These are phyloP conservation scores for Solen grandis DNA, from an alignment of 1,140 invertebrate genomes.

Conservation along the genomic window DNA sequence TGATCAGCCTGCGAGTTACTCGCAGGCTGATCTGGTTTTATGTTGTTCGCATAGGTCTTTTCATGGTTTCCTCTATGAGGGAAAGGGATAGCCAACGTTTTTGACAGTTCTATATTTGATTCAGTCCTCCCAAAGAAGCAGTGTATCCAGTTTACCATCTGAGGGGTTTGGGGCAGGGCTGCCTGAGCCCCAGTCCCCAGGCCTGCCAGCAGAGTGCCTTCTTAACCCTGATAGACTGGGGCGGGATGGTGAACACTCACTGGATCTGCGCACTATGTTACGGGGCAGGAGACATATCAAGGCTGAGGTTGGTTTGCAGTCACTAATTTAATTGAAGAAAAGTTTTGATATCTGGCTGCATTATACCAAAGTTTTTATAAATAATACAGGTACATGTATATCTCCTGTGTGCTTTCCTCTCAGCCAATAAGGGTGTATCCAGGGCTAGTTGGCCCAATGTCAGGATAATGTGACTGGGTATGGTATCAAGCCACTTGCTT, in stretches of 20 bases:
- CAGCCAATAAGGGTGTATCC: background rate
- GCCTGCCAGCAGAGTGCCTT: conserved; percentile 31
- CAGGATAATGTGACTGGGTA: background rate
- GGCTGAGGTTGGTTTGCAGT: conserved; percentile 55
- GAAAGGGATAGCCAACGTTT: too few relatives aligned
- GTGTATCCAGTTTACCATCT: conserved; percentile 25
- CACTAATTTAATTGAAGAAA: background rate
- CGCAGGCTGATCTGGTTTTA: too few relatives aligned
- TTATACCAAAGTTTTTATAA: background rate
- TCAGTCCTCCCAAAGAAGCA: conserved; percentile 25
- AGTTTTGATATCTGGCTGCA: background rate
- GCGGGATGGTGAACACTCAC: conserved; percentile 59
- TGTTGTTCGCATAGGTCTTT: too few relatives aligned
- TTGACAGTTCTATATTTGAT: too few relatives aligned
- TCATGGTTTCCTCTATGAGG: too few relatives aligned
- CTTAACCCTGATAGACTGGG: background rate
- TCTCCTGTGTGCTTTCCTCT: too few relatives aligned
- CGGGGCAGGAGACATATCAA: conserved; percentile 67
- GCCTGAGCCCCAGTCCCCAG: conserved; percentile 30
- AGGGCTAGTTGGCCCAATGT: background rate
- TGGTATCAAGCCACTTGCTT: background rate
- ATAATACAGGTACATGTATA: too few relatives aligned
- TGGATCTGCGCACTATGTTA: conserved; percentile 67
- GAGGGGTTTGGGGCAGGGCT: background rate
- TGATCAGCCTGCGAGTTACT: too few relatives aligned